Evolutionary conservation across 1,140 invertebrate genomes (phyloP).

Genomic region (Papilio polyxenes): DNA sequence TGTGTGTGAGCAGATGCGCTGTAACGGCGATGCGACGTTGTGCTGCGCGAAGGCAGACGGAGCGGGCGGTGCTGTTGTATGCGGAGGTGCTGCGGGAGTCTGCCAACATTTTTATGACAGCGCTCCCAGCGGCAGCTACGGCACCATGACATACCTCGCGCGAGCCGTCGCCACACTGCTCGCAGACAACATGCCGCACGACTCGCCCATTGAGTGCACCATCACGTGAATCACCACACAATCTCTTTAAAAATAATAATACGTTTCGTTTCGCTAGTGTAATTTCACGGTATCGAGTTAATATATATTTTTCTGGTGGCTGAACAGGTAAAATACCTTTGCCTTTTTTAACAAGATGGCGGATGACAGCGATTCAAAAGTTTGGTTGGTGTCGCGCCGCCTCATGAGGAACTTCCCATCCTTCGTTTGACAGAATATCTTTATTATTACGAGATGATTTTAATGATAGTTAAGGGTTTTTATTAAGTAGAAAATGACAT

Average conservation of each 20-base stretch:
- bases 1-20: slow-evolving; percentile 83
- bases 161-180: slow-evolving; percentile 89
- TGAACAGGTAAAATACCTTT: not conserved
- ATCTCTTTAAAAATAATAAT: no score
- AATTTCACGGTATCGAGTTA: no score
- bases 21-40: slow-evolving; percentile 93
- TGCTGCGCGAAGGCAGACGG: slow-evolving; percentile 91
- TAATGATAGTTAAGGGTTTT: not conserved
- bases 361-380: not conserved
- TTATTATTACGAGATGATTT: not conserved
- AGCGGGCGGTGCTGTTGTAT: slow-evolving; percentile 86
- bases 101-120: slow-evolving; percentile 99
- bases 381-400: no score
- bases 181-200: slow-evolving; percentile 86
- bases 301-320: not conserved
- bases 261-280: no score
- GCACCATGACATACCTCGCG: slow-evolving; percentile 98
- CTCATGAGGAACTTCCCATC: not conserved
- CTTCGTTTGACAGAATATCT: no score
- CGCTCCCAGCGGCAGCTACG: slow-evolving; percentile 97
- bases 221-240: slow-evolving; percentile 81
- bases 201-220: slow-evolving; percentile 90
- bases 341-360: not conserved
- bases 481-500: slow-evolving; percentile 4
- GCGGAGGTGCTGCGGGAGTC: slow-evolving; percentile 95